These are phyloP conservation scores for Cotesia vestalis DNA, from an alignment of 1,140 invertebrate species.

Conservation along the genomic window DNA sequence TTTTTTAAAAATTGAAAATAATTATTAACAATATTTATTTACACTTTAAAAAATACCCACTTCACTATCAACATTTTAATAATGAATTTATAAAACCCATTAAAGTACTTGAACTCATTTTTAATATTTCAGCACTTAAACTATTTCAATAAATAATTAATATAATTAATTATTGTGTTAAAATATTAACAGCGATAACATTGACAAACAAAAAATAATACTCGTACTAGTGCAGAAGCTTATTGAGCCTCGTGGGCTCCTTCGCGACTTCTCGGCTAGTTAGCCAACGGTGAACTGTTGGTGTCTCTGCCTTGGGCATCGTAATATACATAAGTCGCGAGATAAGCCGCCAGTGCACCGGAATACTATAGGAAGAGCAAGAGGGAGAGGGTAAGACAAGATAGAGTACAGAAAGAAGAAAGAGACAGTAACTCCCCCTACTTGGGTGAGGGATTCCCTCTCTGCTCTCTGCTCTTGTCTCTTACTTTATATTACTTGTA, in stretches of 20 bases:
- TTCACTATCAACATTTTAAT: no score
- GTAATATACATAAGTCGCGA: constrained; percentile 60
- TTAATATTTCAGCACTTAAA: no score
- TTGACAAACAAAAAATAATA: not conserved
- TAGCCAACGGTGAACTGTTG: constrained; percentile 56
- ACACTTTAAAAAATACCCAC: no score
- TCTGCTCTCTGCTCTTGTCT: not conserved
- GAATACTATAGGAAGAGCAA: not conserved
- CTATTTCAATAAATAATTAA: no score
- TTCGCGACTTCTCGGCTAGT: constrained; percentile 46
- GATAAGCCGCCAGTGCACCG: constrained; percentile 49
- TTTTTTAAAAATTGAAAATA: no score
- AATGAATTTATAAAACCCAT: no score
- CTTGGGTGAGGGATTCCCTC: constrained; percentile 19
- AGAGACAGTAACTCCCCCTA: not conserved
- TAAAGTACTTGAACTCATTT: no score
- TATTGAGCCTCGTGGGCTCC: constrained; percentile 7
- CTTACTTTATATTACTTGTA: not conserved
- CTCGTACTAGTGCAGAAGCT: not conserved
- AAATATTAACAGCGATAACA: no score
- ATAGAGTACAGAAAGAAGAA: not conserved
- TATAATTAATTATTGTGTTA: no score
- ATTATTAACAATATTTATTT: no score
- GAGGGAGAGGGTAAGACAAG: not conserved
- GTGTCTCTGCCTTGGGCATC: constrained; percentile 51